These are phyloP conservation scores for Pedicia rivosa DNA, from an alignment of 2,888 invertebrate species.

Conservation along the genomic window DNA sequence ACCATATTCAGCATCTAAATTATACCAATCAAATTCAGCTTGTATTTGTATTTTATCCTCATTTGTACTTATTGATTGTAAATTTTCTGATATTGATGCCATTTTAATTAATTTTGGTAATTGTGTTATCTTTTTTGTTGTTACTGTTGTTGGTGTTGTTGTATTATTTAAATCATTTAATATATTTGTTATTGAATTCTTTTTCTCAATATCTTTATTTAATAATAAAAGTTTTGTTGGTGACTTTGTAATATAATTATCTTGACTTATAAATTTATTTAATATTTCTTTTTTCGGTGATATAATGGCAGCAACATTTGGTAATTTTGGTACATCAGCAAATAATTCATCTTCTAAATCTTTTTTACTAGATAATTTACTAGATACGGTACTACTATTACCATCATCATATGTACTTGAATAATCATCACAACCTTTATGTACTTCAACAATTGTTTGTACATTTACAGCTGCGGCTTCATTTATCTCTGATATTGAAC, in stretches of 20 bases:
- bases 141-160: too few species aligned
- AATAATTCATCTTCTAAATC: conserved; percentile 21
- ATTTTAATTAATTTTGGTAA: background rate
- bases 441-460: conserved; percentile 37
- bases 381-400: background rate
- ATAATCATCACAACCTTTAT: conserved; percentile 20
- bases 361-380: background rate
- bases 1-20: conserved; percentile 29
- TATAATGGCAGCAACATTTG: conserved; percentile 57
- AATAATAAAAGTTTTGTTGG: background rate
- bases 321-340: conserved; percentile 52
- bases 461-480: conserved; percentile 33
- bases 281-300: conserved; percentile 41
- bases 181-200: too few species aligned
- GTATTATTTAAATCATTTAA: too few species aligned
- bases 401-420: conserved; percentile 1
- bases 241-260: conserved; percentile 14
- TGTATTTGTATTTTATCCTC: conserved; percentile 22
- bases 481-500: conserved; percentile 54
- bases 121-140: background rate
- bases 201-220: background rate
- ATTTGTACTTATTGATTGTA: too few species aligned
- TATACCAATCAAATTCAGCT: conserved; percentile 31
- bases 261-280: conserved; percentile 13
- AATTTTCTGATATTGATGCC: conserved; percentile 7